Evolutionary conservation across 2,797 vertebrate genomes (phyloP), one percentile per base, ranked within the genome.

Genomic region (Sebastes vulpes): DNA sequence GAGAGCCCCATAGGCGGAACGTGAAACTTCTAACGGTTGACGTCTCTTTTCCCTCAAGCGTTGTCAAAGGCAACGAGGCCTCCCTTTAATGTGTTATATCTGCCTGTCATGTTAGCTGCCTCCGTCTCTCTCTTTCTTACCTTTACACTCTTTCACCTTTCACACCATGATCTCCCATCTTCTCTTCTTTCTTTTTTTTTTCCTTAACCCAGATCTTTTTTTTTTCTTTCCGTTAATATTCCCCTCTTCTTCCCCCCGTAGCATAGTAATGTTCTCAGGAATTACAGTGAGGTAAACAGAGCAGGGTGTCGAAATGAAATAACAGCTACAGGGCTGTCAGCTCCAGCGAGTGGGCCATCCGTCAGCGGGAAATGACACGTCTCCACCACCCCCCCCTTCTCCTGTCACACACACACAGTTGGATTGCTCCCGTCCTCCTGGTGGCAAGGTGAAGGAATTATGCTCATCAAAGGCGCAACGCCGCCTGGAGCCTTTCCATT

Each of bases 241-340:
- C 72, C 65, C 56, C n/a, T 14, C 18, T 12, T 38, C 59, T 50
- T 48, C 32, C 71, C 68, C 75, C 61, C 25, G 53, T 60, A 75
- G 84, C 81, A 89, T 89, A 80, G 89, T 93, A 93, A 95, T 94
- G 91, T 93, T 95, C 88, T 91, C 87, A 81, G 84, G 91, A 91
- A 94, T 94, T 94, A 94, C 90, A 92, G 84, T 83, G 85, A 87
- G 92, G 93, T 94, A 95, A 95, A 95, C 94, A 95, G 92, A 92
- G 92, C 88, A 88, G 78, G 85, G 85, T 85, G 90, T 91, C 25
- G 77, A 90, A 93, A 94, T 95, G 88, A 95, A 94, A 94, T 92
- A 92, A 92, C 87, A 79, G 89, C 92, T 88, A 92, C 78, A 4
- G 86, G 87, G 86, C 91, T 93, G 93, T 94, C 94, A 92, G 93